These are phyloP conservation scores for Phymastichus coffea DNA, from an alignment of 1,140 invertebrate genomes.

Conservation along the genomic window DNA sequence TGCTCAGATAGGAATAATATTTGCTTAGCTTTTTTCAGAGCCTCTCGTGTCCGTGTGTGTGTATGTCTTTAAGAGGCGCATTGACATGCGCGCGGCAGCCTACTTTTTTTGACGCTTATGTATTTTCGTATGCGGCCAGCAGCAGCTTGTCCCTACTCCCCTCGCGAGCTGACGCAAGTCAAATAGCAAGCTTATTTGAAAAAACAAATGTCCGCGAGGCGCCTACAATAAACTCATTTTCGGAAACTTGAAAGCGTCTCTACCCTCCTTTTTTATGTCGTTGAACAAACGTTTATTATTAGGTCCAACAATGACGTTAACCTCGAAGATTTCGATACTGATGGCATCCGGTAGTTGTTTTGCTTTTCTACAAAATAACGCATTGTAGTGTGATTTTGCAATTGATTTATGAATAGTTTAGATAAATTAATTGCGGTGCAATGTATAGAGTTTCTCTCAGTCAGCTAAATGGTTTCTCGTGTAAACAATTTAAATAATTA, in stretches of 20 bases:
- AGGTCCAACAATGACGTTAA: neutral
- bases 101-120: constrained; percentile 25
- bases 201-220: constrained; percentile 24
- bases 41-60: neutral
- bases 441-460: too few species aligned
- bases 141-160: neutral
- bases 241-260: constrained; percentile 15
- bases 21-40: constrained; percentile 23
- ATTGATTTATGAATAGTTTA: too few species aligned
- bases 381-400: too few species aligned
- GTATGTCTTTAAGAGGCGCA: neutral
- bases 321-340: constrained; percentile 13
- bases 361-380: too few species aligned
- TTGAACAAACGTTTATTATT: constrained; percentile 4
- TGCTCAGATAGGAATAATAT: constrained; percentile 29
- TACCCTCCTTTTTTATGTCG: neutral
- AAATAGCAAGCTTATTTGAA: constrained; percentile 28
- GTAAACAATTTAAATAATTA: too few species aligned
- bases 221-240: constrained; percentile 28
- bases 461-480: too few species aligned
- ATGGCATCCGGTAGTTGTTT: too few species aligned
- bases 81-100: constrained; percentile 25
- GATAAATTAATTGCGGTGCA: too few species aligned
- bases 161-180: constrained; percentile 22
- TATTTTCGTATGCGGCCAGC: constrained; percentile 19